These are phyloP conservation scores for Zaprionus vittiger DNA, from an alignment of 1,140 invertebrate genomes.

Conservation along the genomic window DNA sequence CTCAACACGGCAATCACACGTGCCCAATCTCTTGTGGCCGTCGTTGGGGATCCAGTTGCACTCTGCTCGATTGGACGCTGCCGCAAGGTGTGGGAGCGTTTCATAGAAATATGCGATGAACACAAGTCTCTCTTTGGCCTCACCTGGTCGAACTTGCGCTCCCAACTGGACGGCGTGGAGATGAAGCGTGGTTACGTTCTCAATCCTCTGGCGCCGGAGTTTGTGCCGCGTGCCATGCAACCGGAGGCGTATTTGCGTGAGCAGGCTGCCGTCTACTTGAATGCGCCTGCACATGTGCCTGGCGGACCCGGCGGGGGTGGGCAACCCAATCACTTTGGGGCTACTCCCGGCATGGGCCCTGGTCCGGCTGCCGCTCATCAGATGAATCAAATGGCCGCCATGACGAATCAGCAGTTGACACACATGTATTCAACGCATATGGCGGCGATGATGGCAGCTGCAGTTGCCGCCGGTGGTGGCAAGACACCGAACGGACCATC, in stretches of 20 bases:
- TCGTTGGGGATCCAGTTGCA: slow-evolving; percentile 94
- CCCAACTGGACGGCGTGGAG: slow-evolving; percentile 90
- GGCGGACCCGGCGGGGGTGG: slow-evolving; percentile 45
- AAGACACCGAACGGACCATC: slow-evolving; percentile 61
- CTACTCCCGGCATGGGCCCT: slow-evolving; percentile 61
- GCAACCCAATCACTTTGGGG: slow-evolving; percentile 57
- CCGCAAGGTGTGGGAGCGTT: slow-evolving; percentile 93
- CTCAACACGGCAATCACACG: slow-evolving; percentile 95
- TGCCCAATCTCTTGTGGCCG: slow-evolving; percentile 93
- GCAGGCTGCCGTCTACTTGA: slow-evolving; percentile 76
- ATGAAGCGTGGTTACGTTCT: slow-evolving; percentile 90
- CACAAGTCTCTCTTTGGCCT: slow-evolving; percentile 92
- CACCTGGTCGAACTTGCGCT: slow-evolving; percentile 88
- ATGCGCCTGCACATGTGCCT: slow-evolving; percentile 55
- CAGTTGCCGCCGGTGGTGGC: slow-evolving; percentile 55
- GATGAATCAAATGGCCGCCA: slow-evolving; percentile 74
- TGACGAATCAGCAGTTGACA: slow-evolving; percentile 64
- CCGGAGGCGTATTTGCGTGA: slow-evolving; percentile 84
- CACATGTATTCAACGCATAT: slow-evolving; percentile 71
- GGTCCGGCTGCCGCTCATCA: slow-evolving; percentile 64
- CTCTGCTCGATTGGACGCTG: slow-evolving; percentile 93
- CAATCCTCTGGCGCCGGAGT: slow-evolving; percentile 93
- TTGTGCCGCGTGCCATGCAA: slow-evolving; percentile 88
- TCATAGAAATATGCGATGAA: slow-evolving; percentile 90
- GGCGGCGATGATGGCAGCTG: slow-evolving; percentile 73